Conservation (phyloP, 1,140 invertebrate genomes). For the Cherax destructor region DNA sequence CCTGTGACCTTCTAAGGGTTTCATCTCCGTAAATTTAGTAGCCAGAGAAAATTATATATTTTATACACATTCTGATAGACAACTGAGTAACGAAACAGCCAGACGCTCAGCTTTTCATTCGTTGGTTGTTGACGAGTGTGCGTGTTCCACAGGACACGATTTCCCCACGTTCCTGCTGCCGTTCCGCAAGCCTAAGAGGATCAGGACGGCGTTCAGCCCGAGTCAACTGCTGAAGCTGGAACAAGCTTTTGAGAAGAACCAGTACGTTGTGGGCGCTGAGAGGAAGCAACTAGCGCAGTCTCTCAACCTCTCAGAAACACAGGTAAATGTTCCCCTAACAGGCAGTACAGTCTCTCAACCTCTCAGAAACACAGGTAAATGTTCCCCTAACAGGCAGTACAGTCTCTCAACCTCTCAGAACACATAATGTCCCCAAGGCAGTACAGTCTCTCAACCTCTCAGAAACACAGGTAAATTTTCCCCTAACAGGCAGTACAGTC, state of each 20-base stretch:
- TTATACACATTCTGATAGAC: too few species aligned
- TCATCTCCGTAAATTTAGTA: too few species aligned
- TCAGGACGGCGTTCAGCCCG: conserved; percentile 98
- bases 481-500: too few species aligned
- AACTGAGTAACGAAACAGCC: too few species aligned
- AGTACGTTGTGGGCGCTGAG: conserved; percentile 99
- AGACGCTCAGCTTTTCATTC: neutral
- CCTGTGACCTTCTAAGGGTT: too few species aligned
- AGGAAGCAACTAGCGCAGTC: conserved; percentile 96
- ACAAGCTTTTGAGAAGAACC: conserved; percentile 99
- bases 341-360: neutral
- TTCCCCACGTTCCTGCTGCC: conserved; percentile 93
- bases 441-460: conserved; percentile 94
- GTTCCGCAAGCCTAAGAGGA: conserved; percentile 98
- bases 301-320: conserved; percentile 95
- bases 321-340: conserved; percentile 81
- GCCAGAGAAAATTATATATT: too few species aligned
- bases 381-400: too few species aligned
- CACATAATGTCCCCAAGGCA: neutral
- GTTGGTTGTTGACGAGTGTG: conserved; percentile 4
- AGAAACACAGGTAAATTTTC: too few species aligned
- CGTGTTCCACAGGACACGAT: conserved; percentile 83
- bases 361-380: conserved; percentile 79
- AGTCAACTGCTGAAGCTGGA: conserved; percentile 97
- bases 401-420: neutral